Percentiles rank a stretch among this genome's conserved stretches.
phyloP scores from a whole-genome alignment of 2,888 invertebrate genomes.

The Acheta domesticus region DNA sequence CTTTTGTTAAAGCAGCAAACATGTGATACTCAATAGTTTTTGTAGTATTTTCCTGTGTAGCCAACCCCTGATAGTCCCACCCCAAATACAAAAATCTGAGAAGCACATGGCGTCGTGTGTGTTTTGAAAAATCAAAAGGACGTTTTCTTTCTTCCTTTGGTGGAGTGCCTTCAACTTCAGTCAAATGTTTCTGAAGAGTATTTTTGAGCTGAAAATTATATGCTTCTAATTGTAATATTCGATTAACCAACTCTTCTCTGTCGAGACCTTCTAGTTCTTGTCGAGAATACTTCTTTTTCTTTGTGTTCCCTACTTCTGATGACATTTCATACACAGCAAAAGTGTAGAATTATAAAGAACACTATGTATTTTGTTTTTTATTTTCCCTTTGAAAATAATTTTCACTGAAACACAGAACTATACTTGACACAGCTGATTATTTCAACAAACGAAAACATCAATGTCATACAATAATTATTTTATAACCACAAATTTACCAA shows the following conservation, averaged over 20 bases:
- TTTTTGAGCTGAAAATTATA: constrained; percentile 75
- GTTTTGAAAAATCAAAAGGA: constrained; percentile 66
- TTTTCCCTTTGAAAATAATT: too few relatives aligned
- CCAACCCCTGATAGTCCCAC: constrained; percentile 89
- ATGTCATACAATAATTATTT: too few relatives aligned
- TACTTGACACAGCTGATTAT: too few relatives aligned
- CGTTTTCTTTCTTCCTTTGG: constrained; percentile 41
- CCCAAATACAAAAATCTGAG: constrained; percentile 87
- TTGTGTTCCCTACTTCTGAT: constrained; percentile 33
- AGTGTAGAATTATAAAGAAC: too few relatives aligned
- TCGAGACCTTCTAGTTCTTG: constrained; percentile 49
- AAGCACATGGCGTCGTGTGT: constrained; percentile 72
- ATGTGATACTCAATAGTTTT: constrained; percentile 84
- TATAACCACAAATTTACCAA: too few relatives aligned
- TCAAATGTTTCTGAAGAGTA: constrained; percentile 52
- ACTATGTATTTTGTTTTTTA: too few relatives aligned
- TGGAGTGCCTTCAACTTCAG: constrained; percentile 42
- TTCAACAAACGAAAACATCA: too few relatives aligned
- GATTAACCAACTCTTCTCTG: constrained; percentile 60
- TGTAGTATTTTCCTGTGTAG: constrained; percentile 74
- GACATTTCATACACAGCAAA: too few relatives aligned
- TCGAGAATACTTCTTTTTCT: constrained; percentile 45
- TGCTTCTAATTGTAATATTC: constrained; percentile 68
- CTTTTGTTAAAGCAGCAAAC: constrained; percentile 75
- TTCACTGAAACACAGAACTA: too few relatives aligned